A percentile compares a stretch with the other conserved stretches of the same genome.
Evolutionary conservation across 2,888 invertebrate species (phyloP).

Genomic region (Ethmia dodecea): DNA sequence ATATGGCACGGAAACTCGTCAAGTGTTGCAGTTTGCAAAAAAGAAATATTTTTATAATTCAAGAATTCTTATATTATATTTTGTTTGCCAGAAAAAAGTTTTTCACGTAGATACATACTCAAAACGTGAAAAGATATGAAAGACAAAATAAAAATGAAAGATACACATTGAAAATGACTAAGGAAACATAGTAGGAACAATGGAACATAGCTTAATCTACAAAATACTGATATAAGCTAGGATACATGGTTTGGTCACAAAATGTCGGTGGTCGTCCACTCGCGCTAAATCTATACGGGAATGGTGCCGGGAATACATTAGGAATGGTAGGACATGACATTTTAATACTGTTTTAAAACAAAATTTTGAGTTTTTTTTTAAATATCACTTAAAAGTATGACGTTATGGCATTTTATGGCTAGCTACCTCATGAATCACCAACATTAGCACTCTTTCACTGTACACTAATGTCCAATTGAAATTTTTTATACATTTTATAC

Average conservation of each 20-base stretch:
- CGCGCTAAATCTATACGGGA: constrained; percentile 18
- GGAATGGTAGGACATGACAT: constrained; percentile 26
- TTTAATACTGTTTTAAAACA: constrained; percentile 3
- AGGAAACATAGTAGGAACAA: constrained; percentile 53
- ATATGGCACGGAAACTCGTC: too few relatives aligned
- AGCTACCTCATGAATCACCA: constrained; percentile 74
- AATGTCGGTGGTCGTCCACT: constrained; percentile 11
- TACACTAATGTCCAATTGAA: constrained; percentile 43
- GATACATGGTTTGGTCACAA: constrained; percentile 47
- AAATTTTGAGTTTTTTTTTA: constrained; percentile 4
- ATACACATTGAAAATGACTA: constrained; percentile 1
- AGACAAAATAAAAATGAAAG: not conserved
- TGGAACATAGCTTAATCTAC: constrained; percentile 56
- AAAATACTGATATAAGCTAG: constrained; percentile 69
- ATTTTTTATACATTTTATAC: constrained; percentile 50
- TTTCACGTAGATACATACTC: too few relatives aligned
- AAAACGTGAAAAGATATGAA: too few relatives aligned
- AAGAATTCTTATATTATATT: too few relatives aligned
- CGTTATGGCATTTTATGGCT: constrained; percentile 74
- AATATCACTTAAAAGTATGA: constrained; percentile 14
- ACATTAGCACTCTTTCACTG: constrained; percentile 55
- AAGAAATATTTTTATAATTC: too few relatives aligned
- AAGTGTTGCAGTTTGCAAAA: too few relatives aligned
- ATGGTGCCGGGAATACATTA: constrained; percentile 32
- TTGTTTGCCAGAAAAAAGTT: too few relatives aligned